Evolutionary conservation across 2,113 vertebrate genomes (phyloP).

Genomic region (Apodemus sylvaticus): DNA sequence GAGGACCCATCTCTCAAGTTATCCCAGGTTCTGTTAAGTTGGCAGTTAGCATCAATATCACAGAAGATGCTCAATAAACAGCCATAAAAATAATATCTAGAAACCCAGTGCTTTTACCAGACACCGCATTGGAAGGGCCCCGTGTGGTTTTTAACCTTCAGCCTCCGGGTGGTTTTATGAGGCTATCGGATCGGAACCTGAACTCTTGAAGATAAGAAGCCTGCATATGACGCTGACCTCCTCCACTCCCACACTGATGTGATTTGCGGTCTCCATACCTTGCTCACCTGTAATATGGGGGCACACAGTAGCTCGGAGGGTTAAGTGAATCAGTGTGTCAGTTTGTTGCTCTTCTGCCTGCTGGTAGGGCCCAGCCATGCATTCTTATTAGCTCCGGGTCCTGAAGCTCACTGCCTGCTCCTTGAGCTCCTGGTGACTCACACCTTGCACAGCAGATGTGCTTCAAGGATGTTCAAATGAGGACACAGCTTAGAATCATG

Average conservation of each 20-base stretch:
- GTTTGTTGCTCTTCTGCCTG: not conserved
- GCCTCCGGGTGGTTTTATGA: not conserved
- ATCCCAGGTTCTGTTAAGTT: too few relatives aligned
- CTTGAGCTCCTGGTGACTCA: not conserved
- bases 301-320: not conserved
- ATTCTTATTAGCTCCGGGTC: not conserved
- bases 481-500: not conserved
- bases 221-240: not conserved
- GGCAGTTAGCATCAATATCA: not conserved
- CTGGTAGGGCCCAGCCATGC: rapidly evolving
- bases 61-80: not conserved
- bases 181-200: not conserved
- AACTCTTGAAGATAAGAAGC: not conserved
- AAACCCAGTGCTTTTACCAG: not conserved
- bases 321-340: not conserved
- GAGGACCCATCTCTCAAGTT: too few relatives aligned
- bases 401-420: not conserved
- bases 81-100: not conserved
- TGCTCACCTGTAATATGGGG: not conserved
- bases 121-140: not conserved
- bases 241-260: rapidly evolving
- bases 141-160: not conserved
- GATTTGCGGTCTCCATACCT: not conserved
- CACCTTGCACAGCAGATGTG: not conserved
- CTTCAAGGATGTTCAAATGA: not conserved